Base-by-base conservation (phyloP, 2,113 vertebrate genomes). In the Notothenia rossii region DNA sequence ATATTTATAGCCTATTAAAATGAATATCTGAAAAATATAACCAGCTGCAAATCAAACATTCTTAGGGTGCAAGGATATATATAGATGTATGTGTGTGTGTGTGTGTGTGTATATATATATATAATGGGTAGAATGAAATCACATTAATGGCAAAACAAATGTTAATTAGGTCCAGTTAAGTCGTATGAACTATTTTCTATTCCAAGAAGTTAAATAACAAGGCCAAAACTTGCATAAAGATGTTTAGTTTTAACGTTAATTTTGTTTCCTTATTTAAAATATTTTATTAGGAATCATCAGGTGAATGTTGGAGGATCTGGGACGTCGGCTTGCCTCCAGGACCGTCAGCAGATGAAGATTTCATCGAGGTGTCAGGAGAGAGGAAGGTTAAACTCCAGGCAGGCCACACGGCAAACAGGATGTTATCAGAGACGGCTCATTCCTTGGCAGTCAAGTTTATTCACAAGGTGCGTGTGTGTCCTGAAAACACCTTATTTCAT, bases 341-440 rank as follows among this genome's bases (percentile, higher is more conserved):
- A n/a, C 36, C 15, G n/a, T 10, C 17, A 10, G 2, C 18, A 17
- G 36, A 14, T 15, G 36, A 33, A 10, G 36, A 14, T 10, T 59
- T 18, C 43, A 25, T 14, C 1, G 48, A 12, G 29, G 29, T 29
- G 29, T 29, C 29, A 4, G 29, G 4, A 29, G 29, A 29, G 33
- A 45, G 14, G 45, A 62, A 62, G 48, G 61, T 40, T 15, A 60
- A 72, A 46, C 61, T 29, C 60, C 70, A 18, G 59, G 54, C 72
- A 45, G n/a, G 11, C 5, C 36, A 40, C 36, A 40, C 36, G 5
- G 3, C 43, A 63, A 36, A 46, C 45, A 25, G 25, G 20, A 49
- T 5, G 9, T 13, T 65, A 15, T 14, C 10, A 25, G 29, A 18
- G 50, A 29, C 14, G 0, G 61, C 50, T 45, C 0, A n/a, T 54